Percentiles rank a stretch among this genome's conserved stretches.
phyloP scores from a whole-genome alignment of 2,113 vertebrate genomes.

The Neodon shergylaensis region DNA sequence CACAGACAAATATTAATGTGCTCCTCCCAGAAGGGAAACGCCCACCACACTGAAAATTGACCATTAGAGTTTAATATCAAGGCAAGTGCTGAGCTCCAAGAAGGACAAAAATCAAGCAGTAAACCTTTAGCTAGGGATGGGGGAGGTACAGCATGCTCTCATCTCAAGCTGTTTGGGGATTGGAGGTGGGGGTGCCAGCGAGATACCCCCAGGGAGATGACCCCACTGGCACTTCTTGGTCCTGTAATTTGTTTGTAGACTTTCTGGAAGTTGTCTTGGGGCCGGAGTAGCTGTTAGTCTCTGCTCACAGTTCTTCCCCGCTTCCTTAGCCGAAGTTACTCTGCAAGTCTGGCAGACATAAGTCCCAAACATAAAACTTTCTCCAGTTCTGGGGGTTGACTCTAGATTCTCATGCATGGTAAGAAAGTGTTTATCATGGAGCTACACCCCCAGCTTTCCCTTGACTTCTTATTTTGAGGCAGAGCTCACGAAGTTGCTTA shows the following conservation, averaged over 20 bases:
- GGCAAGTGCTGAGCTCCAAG: neutral
- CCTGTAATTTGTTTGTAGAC: neutral
- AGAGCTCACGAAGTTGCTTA: neutral
- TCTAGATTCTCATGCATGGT: neutral
- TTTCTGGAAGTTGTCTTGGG: neutral
- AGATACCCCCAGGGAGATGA: neutral
- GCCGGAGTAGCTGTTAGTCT: neutral
- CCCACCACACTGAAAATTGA: neutral
- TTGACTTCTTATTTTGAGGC: neutral
- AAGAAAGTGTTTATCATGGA: neutral
- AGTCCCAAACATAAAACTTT: neutral
- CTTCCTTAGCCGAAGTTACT: neutral
- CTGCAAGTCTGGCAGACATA: neutral
- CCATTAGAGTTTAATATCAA: neutral
- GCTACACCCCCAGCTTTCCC: neutral
- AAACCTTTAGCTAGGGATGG: neutral
- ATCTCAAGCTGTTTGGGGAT: neutral
- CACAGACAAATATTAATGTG: neutral
- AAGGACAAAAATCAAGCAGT: neutral
- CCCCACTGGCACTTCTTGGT: neutral
- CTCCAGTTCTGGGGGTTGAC: neutral
- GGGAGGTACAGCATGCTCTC: neutral
- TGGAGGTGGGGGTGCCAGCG: neutral
- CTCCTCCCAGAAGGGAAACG: neutral
- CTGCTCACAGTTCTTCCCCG: neutral